Conservation (phyloP, 2,113 vertebrate genomes). For the Ochotona princeps region DNA sequence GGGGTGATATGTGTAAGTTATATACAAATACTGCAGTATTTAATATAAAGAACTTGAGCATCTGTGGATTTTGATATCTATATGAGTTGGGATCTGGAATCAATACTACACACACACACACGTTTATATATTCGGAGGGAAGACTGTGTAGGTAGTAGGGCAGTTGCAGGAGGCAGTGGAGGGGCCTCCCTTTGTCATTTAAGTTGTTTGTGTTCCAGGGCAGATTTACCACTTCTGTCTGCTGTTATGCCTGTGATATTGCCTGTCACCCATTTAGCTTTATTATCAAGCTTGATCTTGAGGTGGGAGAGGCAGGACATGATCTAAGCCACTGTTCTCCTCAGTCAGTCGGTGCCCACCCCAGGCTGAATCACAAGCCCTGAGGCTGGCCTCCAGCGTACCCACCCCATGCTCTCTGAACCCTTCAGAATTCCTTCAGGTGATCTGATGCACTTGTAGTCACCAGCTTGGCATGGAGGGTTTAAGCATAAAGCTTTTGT, state of each 20-base stretch:
- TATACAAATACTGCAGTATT: neutral
- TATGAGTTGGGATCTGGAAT: neutral
- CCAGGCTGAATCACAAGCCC: neutral
- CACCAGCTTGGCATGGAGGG: neutral
- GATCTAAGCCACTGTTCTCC: neutral
- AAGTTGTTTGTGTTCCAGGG: neutral
- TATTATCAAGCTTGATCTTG: slow-evolving; percentile 9
- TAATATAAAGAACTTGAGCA: neutral
- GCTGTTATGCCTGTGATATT: neutral
- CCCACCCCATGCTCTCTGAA: neutral
- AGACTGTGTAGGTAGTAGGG: neutral
- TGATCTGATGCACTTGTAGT: neutral
- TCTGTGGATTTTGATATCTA: neutral
- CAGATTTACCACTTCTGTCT: neutral
- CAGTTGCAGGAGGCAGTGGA: too few species aligned
- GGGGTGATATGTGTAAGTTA: neutral
- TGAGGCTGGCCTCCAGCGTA: too few species aligned
- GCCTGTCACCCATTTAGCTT: neutral
- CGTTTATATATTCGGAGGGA: too few species aligned
- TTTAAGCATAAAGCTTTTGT: neutral
- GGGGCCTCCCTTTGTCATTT: neutral
- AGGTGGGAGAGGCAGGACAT: slow-evolving; percentile 8
- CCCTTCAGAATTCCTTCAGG: neutral
- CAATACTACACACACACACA: too few species aligned
- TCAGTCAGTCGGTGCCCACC: too few species aligned